Evolutionary conservation across 2,113 vertebrate species (phyloP), one percentile per base, ranked within the genome.

Genomic region (Pseudois nayaur): DNA sequence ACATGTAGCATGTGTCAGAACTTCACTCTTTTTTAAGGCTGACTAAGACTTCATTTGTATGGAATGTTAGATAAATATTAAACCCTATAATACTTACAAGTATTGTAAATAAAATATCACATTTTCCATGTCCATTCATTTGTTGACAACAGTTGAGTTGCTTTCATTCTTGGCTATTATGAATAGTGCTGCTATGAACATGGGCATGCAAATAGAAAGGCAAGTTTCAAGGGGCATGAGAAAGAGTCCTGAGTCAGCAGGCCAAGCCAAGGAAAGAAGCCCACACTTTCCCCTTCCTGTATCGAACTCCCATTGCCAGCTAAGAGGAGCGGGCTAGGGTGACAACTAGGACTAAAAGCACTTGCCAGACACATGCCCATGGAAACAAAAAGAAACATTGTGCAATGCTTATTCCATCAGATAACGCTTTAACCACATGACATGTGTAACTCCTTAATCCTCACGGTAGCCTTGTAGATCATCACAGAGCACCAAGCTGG

Each of bases 351-450:
- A 50, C 45, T 52, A 15, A 12, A 33, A 60, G 62, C 57, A n/a
- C 36, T 0, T 36, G 11, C 31, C 62, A 43, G 9, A 10, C 45
- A 33, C 19, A 36, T 1, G 3, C 67, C 71, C 71, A 36, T 2
- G 13, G 14, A 14, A 74, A 78, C 36, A 15, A 19, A 83, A 57
- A 27, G 25, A 87, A 67, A 84, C 40, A 16, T 1, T 11, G 48
- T 0, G 5, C 9, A 57, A 17, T 5, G 52, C 17, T n/a, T 50
- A 57, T 3, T 12, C 59, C 29, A 31, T 19, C 12, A 33, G 27
- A 25, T 33, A 48, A 10, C 1, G 0, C 17, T 23, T 57, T 21
- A 57, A 57, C 27, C 5, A 1, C 33, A 10, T 19, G 2, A 11
- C 14, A 3, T 15, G 11, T 4, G 0, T 45, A n/a, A 7, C 29